A percentile compares a stretch with the other conserved stretches of the same genome.
Evolutionary conservation across 2,888 invertebrate species (phyloP).

Genomic region (Noctua janthina): DNA sequence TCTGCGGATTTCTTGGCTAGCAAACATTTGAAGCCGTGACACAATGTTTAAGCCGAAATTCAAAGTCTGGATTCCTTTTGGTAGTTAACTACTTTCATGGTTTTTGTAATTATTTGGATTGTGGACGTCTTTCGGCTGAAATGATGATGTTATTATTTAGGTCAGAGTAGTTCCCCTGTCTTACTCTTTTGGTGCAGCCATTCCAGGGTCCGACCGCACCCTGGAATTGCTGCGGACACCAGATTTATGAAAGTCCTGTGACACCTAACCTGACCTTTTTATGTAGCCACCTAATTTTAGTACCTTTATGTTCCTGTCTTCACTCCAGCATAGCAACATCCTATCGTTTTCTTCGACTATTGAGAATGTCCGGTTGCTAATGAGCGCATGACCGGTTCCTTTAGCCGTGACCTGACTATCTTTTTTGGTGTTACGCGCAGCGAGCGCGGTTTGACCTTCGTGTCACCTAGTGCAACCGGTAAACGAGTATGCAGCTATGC

Average conservation of each 20-base stretch:
- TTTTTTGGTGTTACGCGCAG: constrained; percentile 41
- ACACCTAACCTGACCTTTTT: background rate
- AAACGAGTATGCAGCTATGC: constrained; percentile 15
- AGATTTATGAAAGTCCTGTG: background rate
- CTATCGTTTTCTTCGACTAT: background rate
- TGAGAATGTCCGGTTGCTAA: constrained; percentile 29
- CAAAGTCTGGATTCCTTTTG: background rate
- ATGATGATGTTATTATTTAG: too few relatives aligned
- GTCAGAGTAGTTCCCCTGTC: background rate
- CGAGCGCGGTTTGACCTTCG: constrained; percentile 47
- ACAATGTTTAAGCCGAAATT: background rate
- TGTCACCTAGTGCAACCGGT: constrained; percentile 26
- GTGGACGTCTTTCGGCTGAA: too few relatives aligned
- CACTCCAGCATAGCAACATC: constrained; percentile 1
- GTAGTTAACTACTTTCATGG: background rate
- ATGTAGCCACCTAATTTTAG: background rate
- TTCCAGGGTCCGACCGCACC: too few relatives aligned
- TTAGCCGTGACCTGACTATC: constrained; percentile 49
- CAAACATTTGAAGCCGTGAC: background rate
- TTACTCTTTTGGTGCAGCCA: background rate
- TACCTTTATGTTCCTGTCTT: background rate
- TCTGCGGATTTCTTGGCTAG: background rate
- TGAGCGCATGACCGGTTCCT: constrained; percentile 48
- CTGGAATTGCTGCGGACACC: background rate
- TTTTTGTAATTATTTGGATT: background rate